Evolutionary conservation across 2,797 vertebrate species (phyloP).

Genomic region (Phrynocephalus vlangalii): DNA sequence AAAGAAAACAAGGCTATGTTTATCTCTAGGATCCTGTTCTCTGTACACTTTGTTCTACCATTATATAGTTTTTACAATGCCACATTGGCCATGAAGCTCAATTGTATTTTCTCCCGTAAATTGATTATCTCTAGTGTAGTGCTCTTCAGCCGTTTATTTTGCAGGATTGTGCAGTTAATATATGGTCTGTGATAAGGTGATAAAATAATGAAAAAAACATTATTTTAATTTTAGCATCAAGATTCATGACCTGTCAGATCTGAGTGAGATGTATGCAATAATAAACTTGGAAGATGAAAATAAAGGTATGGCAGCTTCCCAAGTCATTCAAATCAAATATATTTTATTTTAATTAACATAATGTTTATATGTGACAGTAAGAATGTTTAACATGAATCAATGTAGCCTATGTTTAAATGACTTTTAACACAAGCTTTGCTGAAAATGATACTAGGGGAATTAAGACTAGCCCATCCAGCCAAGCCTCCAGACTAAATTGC

Average conservation of each 20-base stretch:
- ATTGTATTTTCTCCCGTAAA: not conserved
- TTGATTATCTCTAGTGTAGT: not conserved
- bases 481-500: not conserved
- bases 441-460: not conserved
- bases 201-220: slow-evolving; percentile 28
- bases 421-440: not conserved
- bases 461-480: not conserved
- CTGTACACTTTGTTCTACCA: too few species aligned
- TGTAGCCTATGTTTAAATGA: not conserved
- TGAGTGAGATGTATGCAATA: slow-evolving; percentile 93
- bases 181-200: not conserved
- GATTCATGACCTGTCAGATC: slow-evolving; percentile 93
- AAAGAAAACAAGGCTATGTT: not conserved
- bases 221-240: slow-evolving; percentile 87
- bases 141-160: slow-evolving; percentile 1
- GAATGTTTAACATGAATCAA: not conserved
- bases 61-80: not conserved
- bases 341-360: slow-evolving; percentile 15
- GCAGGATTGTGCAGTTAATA: not conserved
- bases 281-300: slow-evolving; percentile 95
- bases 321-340: not conserved
- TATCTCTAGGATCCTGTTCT: too few species aligned
- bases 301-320: slow-evolving; percentile 85
- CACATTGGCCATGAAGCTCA: slow-evolving; percentile 11
- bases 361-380: not conserved